Evolutionary conservation across 2,113 vertebrate species (phyloP), one percentile per base, ranked within the genome.

Genomic region (Cyprinodon brontotheroides): DNA sequence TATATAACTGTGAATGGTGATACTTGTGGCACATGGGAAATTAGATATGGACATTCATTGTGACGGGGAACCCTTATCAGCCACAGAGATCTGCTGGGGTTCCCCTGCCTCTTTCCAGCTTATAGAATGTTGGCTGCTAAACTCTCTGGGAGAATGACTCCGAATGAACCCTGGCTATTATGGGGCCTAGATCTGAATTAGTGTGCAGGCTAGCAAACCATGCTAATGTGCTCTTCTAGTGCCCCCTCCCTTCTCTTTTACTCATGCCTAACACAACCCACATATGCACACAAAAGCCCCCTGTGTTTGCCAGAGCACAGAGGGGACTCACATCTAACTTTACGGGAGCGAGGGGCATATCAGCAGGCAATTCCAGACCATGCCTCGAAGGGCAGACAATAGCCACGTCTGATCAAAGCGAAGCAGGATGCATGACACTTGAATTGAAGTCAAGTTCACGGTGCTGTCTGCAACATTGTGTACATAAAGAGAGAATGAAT

Each of bases 401-500:
- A 88, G 81, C 85, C 71, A 83, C 82, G 72, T 81, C 48, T 91
- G 95, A 97, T 97, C 95, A 97, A 97, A 95, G 95, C 60, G 81
- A 77, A 90, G 85, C n/a, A 85, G 90, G 77, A 77, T 82, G 92
- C 89, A 85, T 93, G 84, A 89, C 88, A 95, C 91, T 92, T 57
- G 85, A 86, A 89, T 67, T 77, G 79, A 86, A 92, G 91, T 92
- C 86, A 92, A 93, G 82, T 94, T 94, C 79, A 91, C 88, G 80
- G 48, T 14, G 77, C 80, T 77, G 86, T 84, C 86, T 80, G 66
- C 86, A 72, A 80, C 78, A 61, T 89, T 77, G 73, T 86, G 84
- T 68, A 75, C 86, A 79, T 41, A 84, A 64, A 69, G 82, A 71
- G 43, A 83, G 80, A 84, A 74, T 65, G 73, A 64, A 37, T 61